A percentile compares a stretch with the other conserved stretches of the same genome.
Conservation (phyloP, 2,797 vertebrate genomes). For the Sarcoramphus papa region DNA sequence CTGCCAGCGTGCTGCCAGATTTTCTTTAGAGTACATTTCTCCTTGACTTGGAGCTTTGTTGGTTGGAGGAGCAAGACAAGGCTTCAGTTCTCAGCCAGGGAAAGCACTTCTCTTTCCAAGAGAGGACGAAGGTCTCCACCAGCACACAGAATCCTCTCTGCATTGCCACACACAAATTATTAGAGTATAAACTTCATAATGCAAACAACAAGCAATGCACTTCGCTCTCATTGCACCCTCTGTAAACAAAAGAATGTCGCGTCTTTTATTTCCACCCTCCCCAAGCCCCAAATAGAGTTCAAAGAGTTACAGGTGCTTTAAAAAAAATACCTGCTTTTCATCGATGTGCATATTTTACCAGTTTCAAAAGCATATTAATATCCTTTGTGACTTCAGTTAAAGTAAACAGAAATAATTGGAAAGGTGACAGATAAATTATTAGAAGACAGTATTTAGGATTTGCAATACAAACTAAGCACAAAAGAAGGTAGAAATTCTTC, state of each 20-base stretch:
- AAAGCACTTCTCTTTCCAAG: neutral
- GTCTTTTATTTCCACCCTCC: neutral
- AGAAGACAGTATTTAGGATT: slow-evolving; percentile 35
- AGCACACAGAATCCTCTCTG: neutral
- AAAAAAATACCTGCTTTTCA: slow-evolving; percentile 27
- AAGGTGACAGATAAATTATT: slow-evolving; percentile 41
- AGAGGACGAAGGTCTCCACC: neutral
- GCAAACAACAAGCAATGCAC: neutral
- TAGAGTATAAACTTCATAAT: neutral
- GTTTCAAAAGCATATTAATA: slow-evolving; percentile 59
- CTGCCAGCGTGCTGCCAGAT: fast-evolving
- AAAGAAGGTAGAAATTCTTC: neutral
- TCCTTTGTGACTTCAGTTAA: slow-evolving; percentile 40
- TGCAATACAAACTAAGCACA: slow-evolving; percentile 17
- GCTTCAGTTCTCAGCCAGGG: neutral
- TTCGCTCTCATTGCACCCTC: neutral
- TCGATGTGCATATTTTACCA: slow-evolving; percentile 29
- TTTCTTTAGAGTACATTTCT: neutral
- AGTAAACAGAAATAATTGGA: slow-evolving; percentile 57
- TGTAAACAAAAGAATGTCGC: neutral
- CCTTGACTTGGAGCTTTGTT: neutral
- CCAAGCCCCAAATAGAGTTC: neutral
- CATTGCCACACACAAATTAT: neutral
- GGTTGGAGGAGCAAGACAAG: neutral
- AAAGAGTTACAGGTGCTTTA: slow-evolving; percentile 37